Conservation (phyloP, 2,888 invertebrate genomes). For the Ditula angustiorana region DNA sequence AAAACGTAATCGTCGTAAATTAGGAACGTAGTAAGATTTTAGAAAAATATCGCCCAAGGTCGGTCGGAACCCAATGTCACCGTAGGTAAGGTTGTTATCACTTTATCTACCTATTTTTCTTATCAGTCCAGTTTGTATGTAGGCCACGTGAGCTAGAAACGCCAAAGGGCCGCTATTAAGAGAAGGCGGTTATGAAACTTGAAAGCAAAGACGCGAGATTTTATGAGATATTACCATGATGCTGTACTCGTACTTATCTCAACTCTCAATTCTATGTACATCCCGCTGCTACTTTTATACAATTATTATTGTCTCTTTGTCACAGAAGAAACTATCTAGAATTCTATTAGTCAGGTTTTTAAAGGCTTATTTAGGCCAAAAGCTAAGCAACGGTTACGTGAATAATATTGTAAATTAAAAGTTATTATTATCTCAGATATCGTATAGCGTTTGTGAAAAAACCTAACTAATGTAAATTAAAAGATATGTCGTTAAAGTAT, state of each 20-base stretch:
- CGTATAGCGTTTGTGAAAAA: too few relatives aligned
- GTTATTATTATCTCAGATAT: too few relatives aligned
- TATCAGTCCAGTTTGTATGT: conserved; percentile 69
- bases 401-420: too few relatives aligned
- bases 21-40: conserved; percentile 34
- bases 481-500: too few relatives aligned
- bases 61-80: conserved; percentile 69
- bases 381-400: too few relatives aligned
- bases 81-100: conserved; percentile 73
- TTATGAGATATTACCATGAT: not conserved
- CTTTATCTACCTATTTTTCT: conserved; percentile 72
- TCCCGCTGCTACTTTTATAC: too few relatives aligned
- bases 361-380: too few relatives aligned
- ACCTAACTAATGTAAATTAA: too few relatives aligned
- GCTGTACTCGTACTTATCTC: not conserved
- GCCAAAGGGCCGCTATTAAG: conserved; percentile 48
- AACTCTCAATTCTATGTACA: too few relatives aligned
- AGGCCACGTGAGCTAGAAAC: conserved; percentile 62
- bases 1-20: conserved; percentile 34
- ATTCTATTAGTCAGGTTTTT: too few relatives aligned
- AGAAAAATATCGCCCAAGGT: conserved; percentile 60
- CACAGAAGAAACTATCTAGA: too few relatives aligned
- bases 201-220: conserved; percentile 2
- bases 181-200: not conserved
- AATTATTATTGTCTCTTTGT: too few relatives aligned